Percentiles rank a stretch among this genome's conserved stretches.
These are phyloP conservation scores for Thera obeliscata DNA, from an alignment of 2,888 invertebrate species.

Conservation along the genomic window DNA sequence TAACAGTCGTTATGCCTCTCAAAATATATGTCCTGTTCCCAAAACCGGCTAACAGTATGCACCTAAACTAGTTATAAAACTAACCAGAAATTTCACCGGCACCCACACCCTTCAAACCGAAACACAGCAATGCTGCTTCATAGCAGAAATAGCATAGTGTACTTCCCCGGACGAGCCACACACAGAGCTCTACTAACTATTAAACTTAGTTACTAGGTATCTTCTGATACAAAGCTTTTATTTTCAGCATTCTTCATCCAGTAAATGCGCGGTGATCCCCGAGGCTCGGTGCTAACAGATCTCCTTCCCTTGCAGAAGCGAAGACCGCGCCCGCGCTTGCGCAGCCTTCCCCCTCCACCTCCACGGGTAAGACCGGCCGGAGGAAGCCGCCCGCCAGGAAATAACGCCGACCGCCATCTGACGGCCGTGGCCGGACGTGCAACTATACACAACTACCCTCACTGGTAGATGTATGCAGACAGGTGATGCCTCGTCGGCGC, in stretches of 20 bases:
- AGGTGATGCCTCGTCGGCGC: not conserved
- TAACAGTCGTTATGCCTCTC: no score
- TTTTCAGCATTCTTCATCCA: constrained; percentile 27
- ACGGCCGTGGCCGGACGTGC: constrained; percentile 3
- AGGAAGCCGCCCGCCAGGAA: constrained; percentile 77
- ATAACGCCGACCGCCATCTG: constrained; percentile 54
- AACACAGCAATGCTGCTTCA: no score
- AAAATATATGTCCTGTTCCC: no score
- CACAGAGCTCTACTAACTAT: no score
- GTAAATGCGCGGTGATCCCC: constrained; percentile 2
- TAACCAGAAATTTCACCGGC: no score
- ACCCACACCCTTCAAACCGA: no score
- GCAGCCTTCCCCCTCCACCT: constrained; percentile 77
- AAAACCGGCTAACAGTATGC: no score
- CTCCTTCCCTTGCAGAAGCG: constrained; percentile 53
- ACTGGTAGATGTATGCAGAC: constrained; percentile 1
- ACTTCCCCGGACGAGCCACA: no score
- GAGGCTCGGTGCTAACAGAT: constrained; percentile 23
- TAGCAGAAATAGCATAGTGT: no score
- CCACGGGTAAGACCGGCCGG: constrained; percentile 76
- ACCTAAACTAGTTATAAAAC: no score
- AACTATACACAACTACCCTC: constrained; percentile 6
- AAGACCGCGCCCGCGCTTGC: constrained; percentile 67
- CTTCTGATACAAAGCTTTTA: constrained; percentile 6
- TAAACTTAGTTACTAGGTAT: not conserved